Base-by-base conservation (phyloP, 2,888 invertebrate species). In the Dorcus parallelipipedus region DNA sequence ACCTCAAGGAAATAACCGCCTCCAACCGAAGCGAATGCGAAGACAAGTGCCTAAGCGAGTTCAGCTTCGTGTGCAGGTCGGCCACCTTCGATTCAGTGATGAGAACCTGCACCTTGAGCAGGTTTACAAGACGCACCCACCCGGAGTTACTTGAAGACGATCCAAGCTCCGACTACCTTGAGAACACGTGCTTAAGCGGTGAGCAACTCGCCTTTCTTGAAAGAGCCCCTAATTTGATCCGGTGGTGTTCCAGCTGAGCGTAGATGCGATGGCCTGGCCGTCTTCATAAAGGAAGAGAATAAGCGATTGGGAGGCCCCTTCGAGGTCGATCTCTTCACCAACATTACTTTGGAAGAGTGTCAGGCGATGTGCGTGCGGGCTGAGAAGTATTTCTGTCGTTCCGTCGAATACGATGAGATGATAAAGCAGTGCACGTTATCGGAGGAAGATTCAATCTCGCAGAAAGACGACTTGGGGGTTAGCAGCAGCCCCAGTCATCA, bases 141-240 rank as follows among this genome's bases (percentile, higher is more conserved):
- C 93, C 94, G 0, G 91, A 92, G 70, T 79, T 91, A 9, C 78
- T 94, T 49, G 90, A 91, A 76, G 91, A 93, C 69, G 93, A 94
- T 73, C 88, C 92, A 2, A 91, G 91, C 73, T 88, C 91, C 1
- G 94, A 95, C 75, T 95, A 95, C 76, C 81, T 95, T 71, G 95
- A 95, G 81, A 95, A 95, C 72, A 92, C 93, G 49, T 95, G 95
- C 75, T 79, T 95, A 9, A 93, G 91, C 73, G 90, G 94, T 93
- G 81, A 76, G 71, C 43, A 49, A 43, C 26, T 33, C 7, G 6
- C 26, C 4, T 33, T 33, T 33, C 1, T 5, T 33, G 4, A 33
- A 1, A 6, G 6, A 6, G 6, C 26, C 26, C 42, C 5, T 5
- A 7, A 42, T 17, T 42, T 49, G 2, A 8, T 14, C 8, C 9